Evolutionary conservation across 2,113 vertebrate species (phyloP), one percentile per base, ranked within the genome.

Genomic region (Pelodiscus sinensis): DNA sequence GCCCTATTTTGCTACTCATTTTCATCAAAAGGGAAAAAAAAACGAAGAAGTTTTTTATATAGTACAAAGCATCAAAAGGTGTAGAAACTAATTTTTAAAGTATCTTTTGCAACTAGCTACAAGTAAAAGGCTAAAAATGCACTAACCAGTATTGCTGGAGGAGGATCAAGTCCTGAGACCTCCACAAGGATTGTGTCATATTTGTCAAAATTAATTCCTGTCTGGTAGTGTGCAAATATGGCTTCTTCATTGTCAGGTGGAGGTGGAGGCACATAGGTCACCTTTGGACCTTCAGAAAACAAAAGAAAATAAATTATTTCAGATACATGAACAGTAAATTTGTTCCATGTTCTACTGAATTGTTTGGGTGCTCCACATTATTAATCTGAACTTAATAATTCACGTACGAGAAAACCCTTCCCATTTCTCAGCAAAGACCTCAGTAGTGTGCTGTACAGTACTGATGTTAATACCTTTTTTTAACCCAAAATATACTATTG

Each of bases 131-230:
- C 73, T 22, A 8, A 58, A 9, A 82, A 13, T 52, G 89, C 9
- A 98, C 98, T 97, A 79, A 99, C 99, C 98, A 98, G 79, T 90
- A 99, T 98, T 6, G 99, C 98, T 75, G 96, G 96, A 10, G 99
- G 99, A 38, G 98, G 97, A 91, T 99, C 98, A 92, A 92, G 86
- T 91, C 99, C 99, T 44, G 98, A 99, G 11, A 99, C 98, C 56
- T 99, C 97, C 0, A 99, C 99, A 68, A 97, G 2, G 4, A 98
- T 99, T 58, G 99, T 98, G 87, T 99, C 99, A 13, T 99, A 99
- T 96, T 99, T 99, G 89, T 99, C 97, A 93, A 99, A 99, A 97
- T 99, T 99, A 85, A 99, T 98, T 86, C 99, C 99, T 2, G 97
- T 97, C 90, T 98, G 94, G 44, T 99, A 99, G 89, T 91, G 99